Evolutionary conservation across 2,888 invertebrate genomes (phyloP), one percentile per base, ranked within the genome.

Genomic region (Eledone cirrhosa): DNA sequence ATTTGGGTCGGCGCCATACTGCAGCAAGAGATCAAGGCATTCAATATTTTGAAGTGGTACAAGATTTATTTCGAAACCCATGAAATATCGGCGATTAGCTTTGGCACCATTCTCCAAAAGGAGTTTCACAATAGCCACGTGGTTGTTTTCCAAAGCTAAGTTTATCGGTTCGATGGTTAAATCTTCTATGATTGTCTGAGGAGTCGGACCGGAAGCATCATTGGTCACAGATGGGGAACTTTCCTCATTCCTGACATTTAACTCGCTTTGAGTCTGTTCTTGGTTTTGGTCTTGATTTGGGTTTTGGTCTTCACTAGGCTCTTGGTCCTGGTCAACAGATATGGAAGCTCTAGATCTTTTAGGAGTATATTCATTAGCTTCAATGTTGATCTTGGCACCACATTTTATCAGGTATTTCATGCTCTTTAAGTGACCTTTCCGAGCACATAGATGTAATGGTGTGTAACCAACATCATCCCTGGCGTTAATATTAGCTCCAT

Each of bases 381-480:
- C 33, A 90, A 95, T 95, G 90, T 95, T 95, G 33, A 96, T 95
- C 81, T 94, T 94, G 0, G 96, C 95, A 0, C 95, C 95, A 85
- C 94, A 94, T 81, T 94, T 93, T 16, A 97, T 91, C 13, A 97
- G 91, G 16, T 95, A 90, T 85, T 94, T 80, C 79, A 91, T 85
- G 7, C 85, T 82, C 53, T 88, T 88, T n/a, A 90, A 90, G 89
- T 92, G 95, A 92, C 96, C 96, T 87, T 95, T 95, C 86, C 97
- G 95, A 0, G 97, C 95, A n/a, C 96, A 95, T 19, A 97, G 92
- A 91, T 97, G 97, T 72, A 97, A 91, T 0, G 97, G 95, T 80
- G 96, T 95, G 91, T 97, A 97, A 0, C 97, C 97, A 85, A 96
- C 96, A 88, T 96, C 96, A 87, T 97, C 96, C 0, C 94, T 93